Conservation (phyloP, 2,113 vertebrate genomes). For the Anarhynchus alexandrinus region DNA sequence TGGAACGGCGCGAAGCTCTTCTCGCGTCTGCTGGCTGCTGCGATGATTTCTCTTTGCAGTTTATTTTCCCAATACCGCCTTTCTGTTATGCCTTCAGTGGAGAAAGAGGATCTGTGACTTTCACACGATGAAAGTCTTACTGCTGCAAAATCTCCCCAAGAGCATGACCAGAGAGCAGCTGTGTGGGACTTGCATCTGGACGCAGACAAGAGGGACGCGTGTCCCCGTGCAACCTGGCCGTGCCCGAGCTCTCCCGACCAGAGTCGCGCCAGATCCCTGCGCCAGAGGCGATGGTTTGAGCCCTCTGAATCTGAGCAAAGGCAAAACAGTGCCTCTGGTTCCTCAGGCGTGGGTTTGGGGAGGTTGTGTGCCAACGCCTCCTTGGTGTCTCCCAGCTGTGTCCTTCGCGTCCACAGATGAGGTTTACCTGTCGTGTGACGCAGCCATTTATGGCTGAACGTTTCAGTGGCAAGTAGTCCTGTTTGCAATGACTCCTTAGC, state of each 20-base stretch:
- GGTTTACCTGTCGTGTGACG: not conserved
- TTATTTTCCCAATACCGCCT: not conserved
- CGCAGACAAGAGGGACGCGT: fast-evolving
- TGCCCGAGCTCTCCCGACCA: not conserved
- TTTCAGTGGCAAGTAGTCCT: not conserved
- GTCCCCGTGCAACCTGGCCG: fast-evolving
- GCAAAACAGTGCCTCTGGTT: not conserved
- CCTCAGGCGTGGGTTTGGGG: not conserved
- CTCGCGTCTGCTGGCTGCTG: not conserved
- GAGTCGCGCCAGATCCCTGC: fast-evolving
- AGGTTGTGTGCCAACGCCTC: not conserved
- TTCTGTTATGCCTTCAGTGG: not conserved
- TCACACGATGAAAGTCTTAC: not conserved
- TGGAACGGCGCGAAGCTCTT: not conserved
- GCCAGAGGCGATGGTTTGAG: not conserved
- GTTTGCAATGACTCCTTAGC: not conserved
- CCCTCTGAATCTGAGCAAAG: not conserved
- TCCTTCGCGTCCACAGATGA: not conserved
- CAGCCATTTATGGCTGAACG: not conserved
- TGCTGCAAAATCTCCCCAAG: not conserved
- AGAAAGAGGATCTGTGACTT: not conserved
- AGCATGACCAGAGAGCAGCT: not conserved
- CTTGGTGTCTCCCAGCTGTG: not conserved
- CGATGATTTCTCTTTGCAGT: not conserved
- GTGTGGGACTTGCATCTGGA: not conserved